phyloP scores from a whole-genome alignment of 1,140 invertebrate genomes.

The Steinernema feltiae region DNA sequence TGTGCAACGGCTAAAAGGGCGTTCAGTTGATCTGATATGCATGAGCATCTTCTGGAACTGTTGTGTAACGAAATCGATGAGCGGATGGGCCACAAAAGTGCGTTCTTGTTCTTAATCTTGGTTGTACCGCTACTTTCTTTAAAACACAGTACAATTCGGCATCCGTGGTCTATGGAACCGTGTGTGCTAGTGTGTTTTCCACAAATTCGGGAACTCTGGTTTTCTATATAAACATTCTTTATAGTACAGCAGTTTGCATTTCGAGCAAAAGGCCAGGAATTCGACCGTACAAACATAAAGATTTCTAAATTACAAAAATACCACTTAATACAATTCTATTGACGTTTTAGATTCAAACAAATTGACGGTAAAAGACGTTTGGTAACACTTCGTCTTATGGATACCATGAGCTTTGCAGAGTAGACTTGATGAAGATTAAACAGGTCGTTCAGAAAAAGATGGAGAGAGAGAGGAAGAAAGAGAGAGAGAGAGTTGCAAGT shows the following conservation, averaged over 20 bases:
- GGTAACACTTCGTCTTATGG: too few species aligned
- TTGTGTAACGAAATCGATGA: too few species aligned
- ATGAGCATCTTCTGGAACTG: background rate
- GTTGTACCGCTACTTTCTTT: background rate
- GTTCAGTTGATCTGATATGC: background rate
- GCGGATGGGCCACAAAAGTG: too few species aligned
- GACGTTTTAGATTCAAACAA: background rate
- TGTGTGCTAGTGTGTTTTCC: background rate
- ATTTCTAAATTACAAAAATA: background rate
- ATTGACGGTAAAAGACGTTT: background rate
- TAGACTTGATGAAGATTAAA: background rate
- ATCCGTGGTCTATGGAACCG: background rate
- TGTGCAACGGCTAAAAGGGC: background rate
- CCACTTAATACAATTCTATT: background rate
- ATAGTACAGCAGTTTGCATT: constrained; percentile 5
- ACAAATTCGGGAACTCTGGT: background rate
- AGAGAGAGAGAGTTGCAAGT: background rate
- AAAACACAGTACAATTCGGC: background rate
- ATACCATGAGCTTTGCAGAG: background rate
- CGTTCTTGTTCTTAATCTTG: too few species aligned
- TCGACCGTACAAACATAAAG: background rate
- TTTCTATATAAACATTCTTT: background rate
- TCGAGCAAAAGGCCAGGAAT: constrained; percentile 1
- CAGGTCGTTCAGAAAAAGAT: background rate
- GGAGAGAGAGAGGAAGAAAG: background rate